Conservation (phyloP, 2,888 invertebrate genomes). For the Lissonota sp. region DNA sequence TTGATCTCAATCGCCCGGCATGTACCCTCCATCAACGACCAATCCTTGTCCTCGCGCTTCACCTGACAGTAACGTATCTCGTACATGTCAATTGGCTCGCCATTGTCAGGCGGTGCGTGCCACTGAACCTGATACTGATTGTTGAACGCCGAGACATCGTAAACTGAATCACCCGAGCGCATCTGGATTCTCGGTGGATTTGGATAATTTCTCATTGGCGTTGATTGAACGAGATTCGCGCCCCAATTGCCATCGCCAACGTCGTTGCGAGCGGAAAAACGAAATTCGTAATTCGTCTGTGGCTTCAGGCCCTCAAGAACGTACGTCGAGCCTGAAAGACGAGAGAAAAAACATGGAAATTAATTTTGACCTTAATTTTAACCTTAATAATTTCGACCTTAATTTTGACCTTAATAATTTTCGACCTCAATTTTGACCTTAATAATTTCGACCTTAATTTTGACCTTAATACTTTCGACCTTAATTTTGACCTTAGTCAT, state of each 20-base stretch:
- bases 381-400: no score
- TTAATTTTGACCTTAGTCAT: no score
- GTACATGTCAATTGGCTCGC: slow-evolving; percentile 94
- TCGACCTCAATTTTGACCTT: not conserved
- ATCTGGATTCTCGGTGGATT: slow-evolving; percentile 89
- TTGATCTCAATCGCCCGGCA: slow-evolving; percentile 87
- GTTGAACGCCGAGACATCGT: slow-evolving; percentile 87
- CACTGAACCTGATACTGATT: slow-evolving; percentile 93
- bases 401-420: no score
- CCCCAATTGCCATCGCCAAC: slow-evolving; percentile 93
- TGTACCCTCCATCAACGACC: slow-evolving; percentile 85
- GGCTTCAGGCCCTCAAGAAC: slow-evolving; percentile 92
- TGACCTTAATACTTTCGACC: no score
- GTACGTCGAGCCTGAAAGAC: slow-evolving; percentile 88
- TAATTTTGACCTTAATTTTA: not conserved
- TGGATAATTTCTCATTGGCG: slow-evolving; percentile 91
- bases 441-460: not conserved
- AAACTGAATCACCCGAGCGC: slow-evolving; percentile 78
- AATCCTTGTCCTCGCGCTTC: slow-evolving; percentile 88
- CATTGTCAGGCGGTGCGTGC: slow-evolving; percentile 95
- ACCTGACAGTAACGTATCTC: slow-evolving; percentile 92
- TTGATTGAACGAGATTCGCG: slow-evolving; percentile 87
- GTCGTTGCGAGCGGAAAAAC: slow-evolving; percentile 93
- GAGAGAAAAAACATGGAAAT: not conserved
- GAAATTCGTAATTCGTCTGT: slow-evolving; percentile 91